Evolutionary conservation across 1,140 invertebrate species (phyloP).

Genomic region (Scaptomyza montana): DNA sequence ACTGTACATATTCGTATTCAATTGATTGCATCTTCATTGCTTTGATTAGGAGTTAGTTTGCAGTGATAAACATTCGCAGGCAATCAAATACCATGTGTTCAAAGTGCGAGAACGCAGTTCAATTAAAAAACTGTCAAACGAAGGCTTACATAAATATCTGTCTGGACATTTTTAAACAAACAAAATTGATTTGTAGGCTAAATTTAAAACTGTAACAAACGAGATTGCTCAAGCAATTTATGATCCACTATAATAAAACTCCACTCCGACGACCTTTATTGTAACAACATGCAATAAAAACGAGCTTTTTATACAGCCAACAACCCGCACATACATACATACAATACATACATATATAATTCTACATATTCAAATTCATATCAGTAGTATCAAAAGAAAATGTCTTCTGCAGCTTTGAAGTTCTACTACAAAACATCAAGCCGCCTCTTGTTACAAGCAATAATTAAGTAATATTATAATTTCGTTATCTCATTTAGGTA

Average conservation of each 20-base stretch:
- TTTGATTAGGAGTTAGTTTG: slow-evolving; percentile 24
- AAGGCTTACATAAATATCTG: background rate
- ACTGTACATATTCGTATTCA: background rate
- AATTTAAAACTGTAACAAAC: too few relatives aligned
- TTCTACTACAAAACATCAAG: slow-evolving; percentile 13
- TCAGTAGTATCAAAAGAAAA: slow-evolving; percentile 31
- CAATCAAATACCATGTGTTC: slow-evolving; percentile 3
- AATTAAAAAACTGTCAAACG: background rate
- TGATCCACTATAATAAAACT: slow-evolving; percentile 34
- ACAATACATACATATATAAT: background rate
- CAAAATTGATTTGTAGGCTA: background rate
- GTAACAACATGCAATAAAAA: slow-evolving; percentile 59
- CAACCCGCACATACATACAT: too few relatives aligned
- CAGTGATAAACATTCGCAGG: slow-evolving; percentile 1
- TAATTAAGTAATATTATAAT: too few relatives aligned
- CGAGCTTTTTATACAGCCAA: slow-evolving; percentile 13
- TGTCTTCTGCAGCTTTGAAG: background rate
- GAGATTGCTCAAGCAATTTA: background rate
- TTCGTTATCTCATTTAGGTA: slow-evolving; percentile 15
- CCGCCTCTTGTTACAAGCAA: background rate
- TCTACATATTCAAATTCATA: background rate
- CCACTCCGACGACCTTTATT: slow-evolving; percentile 15
- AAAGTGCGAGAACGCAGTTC: background rate
- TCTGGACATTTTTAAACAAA: too few relatives aligned
- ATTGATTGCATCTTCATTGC: slow-evolving; percentile 5